Evolutionary conservation across 2,888 invertebrate genomes (phyloP), one percentile per base, ranked within the genome.

Genomic region (Spilarctia lutea): DNA sequence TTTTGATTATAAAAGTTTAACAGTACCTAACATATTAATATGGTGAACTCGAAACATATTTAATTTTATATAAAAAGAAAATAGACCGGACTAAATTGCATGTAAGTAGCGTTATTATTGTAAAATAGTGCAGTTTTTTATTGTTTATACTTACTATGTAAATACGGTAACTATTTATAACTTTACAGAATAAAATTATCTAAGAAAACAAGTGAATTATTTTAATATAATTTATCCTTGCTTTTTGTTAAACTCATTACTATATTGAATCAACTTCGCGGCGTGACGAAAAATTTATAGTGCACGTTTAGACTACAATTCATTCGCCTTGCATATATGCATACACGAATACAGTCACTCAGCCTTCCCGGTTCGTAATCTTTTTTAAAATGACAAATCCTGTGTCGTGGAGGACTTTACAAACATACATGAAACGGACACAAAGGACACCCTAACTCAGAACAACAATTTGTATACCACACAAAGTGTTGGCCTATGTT

Each of bases 111-210:
- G 75, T 74, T 75, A 68, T 75, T 76, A 79, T 72, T 83, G 76
- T 85, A 80, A 85, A 80, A 33, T 75, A 82, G 83, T 86, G 86
- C 88, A 86, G 89, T 92, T 93, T 92, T 93, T 89, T 93, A 92
- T 90, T 91, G 91, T 93, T 93, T 91, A 89, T 88, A 89, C 88
- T 88, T 88, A 89, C 88, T 88, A 84, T 92, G 91, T 94, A 92
- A 87, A 91, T 91, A 91, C 79, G 81, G 86, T 89, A 90, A 89
- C 87, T 94, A 94, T 93, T 93, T 94, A 93, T 94, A 93, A 94
- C 90, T 92, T 90, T 91, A 91, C 89, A 91, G 86, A 94, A 92
- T 94, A 94, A 94, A 85, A 84, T 89, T 86, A 88, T 89, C 85
- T 88, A 88, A 86, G 87, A 84, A 88, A 80, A 78, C 67, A 48